Base-by-base conservation (phyloP, 2,797 vertebrate species). In the Sebastes umbrosus region DNA sequence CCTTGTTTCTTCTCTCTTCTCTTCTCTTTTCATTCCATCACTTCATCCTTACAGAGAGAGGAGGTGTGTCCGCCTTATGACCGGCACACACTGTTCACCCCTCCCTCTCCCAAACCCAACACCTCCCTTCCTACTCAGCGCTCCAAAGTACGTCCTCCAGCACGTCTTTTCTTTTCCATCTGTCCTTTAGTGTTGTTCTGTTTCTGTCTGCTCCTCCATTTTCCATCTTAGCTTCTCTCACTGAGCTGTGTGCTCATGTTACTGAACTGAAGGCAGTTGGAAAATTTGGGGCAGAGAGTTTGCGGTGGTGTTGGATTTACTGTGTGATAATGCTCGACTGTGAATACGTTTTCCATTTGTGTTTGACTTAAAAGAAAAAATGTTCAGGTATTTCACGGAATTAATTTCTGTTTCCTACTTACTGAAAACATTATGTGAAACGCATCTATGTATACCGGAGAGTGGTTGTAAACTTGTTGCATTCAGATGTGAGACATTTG, bases 71-170 rank as follows among this genome's bases (percentile, higher is more conserved):
- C 76, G 68, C 89, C 93, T 75, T 96, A 96, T 69, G 96, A 96
- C 90, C 93, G 93, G 31, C 96, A 96, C 93, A 95, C 95, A 70
- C 92, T 96, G 72, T 96, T 96, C 87, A 96, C 95, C 84, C 96
- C 95, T 91, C 94, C 94, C 88, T 96, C 95, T 88, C 96, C 95
- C 84, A 96, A 96, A 94, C 90, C 85, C 83, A 94, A 89, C 89
- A 87, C 91, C 82, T 94, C 88, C 86, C 79, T 90, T 85, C 82
- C 93, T 83, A 14, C 90, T 88, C 92, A 88, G n/a, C 91, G 80
- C 90, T 91, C 90, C 87, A 96, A 93, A 96, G 96, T 96, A 96
- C 71, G 95, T 89, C 88, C 72, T 81, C 46, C 68, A 73, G 80
- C 77, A 54, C 31, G 62, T 70, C 79, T 75, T 39, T 60, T 76